Evolutionary conservation across 2,888 invertebrate genomes (phyloP).

Genomic region (Volucella inanis): DNA sequence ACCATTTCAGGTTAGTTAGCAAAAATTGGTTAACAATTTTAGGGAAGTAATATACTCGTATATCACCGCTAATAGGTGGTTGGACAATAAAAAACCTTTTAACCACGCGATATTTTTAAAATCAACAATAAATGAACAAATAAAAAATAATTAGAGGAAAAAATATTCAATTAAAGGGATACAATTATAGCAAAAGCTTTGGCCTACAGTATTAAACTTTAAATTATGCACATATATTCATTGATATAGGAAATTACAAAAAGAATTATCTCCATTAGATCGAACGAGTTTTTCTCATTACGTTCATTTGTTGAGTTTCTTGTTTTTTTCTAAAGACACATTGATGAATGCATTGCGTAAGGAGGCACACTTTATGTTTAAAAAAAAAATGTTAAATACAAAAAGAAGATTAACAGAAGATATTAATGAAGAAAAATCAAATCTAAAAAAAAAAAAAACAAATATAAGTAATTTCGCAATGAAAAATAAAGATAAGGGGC

Average conservation of each 20-base stretch:
- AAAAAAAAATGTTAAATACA: not conserved
- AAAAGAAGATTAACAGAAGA: conserved; percentile 3
- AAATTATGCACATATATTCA: no score
- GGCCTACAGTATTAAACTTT: no score
- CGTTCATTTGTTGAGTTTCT: no score
- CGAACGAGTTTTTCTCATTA: no score
- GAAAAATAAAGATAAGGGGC: conserved; percentile 5
- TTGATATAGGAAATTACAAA: no score
- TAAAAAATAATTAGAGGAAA: not conserved
- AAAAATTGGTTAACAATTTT: not conserved
- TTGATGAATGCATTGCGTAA: conserved; percentile 38
- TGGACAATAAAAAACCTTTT: conserved; percentile 12
- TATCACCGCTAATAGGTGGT: not conserved
- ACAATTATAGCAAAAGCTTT: no score
- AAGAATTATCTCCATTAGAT: no score
- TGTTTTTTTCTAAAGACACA: conserved; percentile 8
- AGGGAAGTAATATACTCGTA: no score
- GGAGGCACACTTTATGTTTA: conserved; percentile 2
- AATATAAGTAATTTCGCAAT: not conserved
- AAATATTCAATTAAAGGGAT: no score
- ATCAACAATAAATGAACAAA: not conserved
- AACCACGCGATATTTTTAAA: not conserved
- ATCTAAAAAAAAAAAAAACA: not conserved
- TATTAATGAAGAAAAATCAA: not conserved
- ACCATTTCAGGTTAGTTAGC: conserved; percentile 24